A percentile compares a stretch with the other conserved stretches of the same genome.
phyloP scores from a whole-genome alignment of 1,140 invertebrate species.

The Hydropsyche tenuis region DNA sequence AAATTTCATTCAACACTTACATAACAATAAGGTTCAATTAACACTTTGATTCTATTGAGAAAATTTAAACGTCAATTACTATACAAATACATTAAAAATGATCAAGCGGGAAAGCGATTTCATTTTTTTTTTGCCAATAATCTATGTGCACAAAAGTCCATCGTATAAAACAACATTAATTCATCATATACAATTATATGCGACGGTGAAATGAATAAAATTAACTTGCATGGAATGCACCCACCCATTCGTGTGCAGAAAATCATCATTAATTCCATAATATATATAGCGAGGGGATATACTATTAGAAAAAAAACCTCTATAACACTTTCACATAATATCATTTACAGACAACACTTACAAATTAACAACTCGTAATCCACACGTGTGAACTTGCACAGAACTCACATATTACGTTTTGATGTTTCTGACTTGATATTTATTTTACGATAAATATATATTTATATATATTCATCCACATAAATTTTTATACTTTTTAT shows the following conservation, averaged over 20 bases:
- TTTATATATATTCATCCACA: constrained; percentile 22
- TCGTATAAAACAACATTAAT: not conserved
- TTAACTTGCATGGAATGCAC: not conserved
- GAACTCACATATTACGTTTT: constrained; percentile 42
- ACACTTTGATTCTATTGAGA: too few species aligned
- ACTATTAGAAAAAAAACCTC: constrained; percentile 39
- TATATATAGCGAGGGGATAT: constrained; percentile 19
- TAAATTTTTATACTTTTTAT: constrained; percentile 19
- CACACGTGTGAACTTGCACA: constrained; percentile 33
- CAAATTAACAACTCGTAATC: constrained; percentile 40
- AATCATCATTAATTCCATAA: not conserved
- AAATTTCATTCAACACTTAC: not conserved
- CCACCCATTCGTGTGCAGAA: not conserved
- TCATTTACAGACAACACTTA: constrained; percentile 50
- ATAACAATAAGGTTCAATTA: not conserved
- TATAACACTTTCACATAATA: constrained; percentile 49
- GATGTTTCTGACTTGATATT: constrained; percentile 34
- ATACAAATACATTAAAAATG: too few species aligned
- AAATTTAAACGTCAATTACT: too few species aligned
- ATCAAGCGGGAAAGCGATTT: too few species aligned
- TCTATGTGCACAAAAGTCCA: not conserved
- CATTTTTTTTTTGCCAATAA: too few species aligned
- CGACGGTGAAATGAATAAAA: too few species aligned
- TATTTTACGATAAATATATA: constrained; percentile 24
- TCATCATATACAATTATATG: not conserved